Base-by-base conservation (phyloP, 2,113 vertebrate species). In the Chascanopsetta lugubris region DNA sequence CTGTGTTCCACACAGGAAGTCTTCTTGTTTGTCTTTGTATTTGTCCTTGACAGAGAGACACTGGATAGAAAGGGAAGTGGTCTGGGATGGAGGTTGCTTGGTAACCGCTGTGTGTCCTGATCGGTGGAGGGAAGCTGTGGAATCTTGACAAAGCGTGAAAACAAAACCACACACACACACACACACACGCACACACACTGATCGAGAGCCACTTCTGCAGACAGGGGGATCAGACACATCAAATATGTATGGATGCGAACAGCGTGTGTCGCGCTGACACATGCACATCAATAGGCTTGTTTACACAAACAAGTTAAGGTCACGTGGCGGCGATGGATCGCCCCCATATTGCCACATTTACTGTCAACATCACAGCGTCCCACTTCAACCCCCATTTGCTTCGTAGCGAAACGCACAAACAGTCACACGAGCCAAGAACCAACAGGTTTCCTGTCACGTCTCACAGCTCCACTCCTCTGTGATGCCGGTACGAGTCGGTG, bases 181-280 rank as follows among this genome's bases (percentile, higher is more conserved):
- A 8, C 24, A 17, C 47, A 74, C 72, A 79, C 55, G 64, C 75
- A 76, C 55, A 55, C 22, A 17, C 46, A 26, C 22, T 8, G 46
- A 48, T 13, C 9, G 1, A 1, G 50, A 72, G 59, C 71, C 55
- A 54, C 15, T 5, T 17, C 38, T 8, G 38, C 38, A 42, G 38
- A 79, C 58, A 26, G 38, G 34, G 36, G 48, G 49, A 69, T 65
- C 57, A 76, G 53, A 54, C 15, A 0, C 66, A 87, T 87, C 13
- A 86, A 90, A 87, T 83, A 83, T 86, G 61, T 29, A 88, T 78
- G 36, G 45, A 59, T n/a, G 22, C 47, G 47, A 71, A 67, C 87
- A 83, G 81, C 70, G 56, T 72, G 81, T 36, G 1, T 40, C 63
- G 47, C 38, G 63, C 30, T 56, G 45, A 12, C 62, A 32, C 59